Base-by-base conservation (phyloP, 2,888 invertebrate species). In the Bombylius discolor region DNA sequence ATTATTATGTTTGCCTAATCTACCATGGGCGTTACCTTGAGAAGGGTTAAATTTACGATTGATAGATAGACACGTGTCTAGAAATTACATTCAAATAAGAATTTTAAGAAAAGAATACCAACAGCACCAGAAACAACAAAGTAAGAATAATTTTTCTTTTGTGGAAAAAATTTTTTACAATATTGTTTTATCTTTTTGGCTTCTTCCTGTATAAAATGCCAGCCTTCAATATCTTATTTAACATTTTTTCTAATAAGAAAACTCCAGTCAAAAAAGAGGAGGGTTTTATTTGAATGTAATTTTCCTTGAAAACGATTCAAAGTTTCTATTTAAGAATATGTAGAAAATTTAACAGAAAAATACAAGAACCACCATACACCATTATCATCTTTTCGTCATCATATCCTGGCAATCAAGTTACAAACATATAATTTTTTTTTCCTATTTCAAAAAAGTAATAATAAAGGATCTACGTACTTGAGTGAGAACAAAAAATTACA, bases 21-120 rank as follows among this genome's bases (percentile, higher is more conserved):
- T 59, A 67, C 70, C 70, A 72, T 73, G 73, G 73, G 73, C 72
- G 72, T 72, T 72, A 72, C 72, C 73, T 73, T 72, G 71, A 72
- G 73, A 73, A 73, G 73, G 72, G 72, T 72, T 72, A 72, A 70
- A 68, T 45, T 51, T 51, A 55, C 51, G 51, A 50, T 46, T 64
- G 64, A 64, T 64, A 70, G 71, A 72, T 70, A 69, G 72, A 72
- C 70, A 71, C 68, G 70, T 72, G 72, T 70, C 70, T 63, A 23
- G 23, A 58, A 64, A 67, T 64, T 59, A 64, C 66, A 58, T 42
- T 4, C 4, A 42, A 42, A 11, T 11, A 42, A 11, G 11, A 42
- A 11, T 4, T 11, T 11, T 11, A 42, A 42, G 11, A 42, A 11
- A 42, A 42, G 12, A 36, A 36, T 36, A 9, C 9, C 6, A 36